These are phyloP conservation scores for Isichthys henryi DNA, from an alignment of 2,113 vertebrate species.

Conservation along the genomic window DNA sequence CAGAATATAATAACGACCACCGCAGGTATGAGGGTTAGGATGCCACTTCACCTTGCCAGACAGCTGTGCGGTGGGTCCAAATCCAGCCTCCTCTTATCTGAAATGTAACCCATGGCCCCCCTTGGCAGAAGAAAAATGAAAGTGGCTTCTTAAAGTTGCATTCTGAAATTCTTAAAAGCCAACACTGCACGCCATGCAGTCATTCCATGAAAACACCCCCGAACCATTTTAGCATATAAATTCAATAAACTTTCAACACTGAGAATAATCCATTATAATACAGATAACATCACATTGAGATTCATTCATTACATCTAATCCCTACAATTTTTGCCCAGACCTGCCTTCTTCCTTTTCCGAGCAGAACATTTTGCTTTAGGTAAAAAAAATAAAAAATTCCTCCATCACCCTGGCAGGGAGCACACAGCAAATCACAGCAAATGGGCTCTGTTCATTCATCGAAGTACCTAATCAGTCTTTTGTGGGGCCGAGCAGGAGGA, in stretches of 20 bases:
- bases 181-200: neutral
- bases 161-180: neutral
- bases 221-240: neutral
- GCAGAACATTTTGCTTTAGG: neutral
- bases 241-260: neutral
- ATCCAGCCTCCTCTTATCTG: neutral
- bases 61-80: neutral
- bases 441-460: neutral
- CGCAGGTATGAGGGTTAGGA: neutral
- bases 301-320: conserved; percentile 1
- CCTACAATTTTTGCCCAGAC: neutral
- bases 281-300: neutral
- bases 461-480: neutral
- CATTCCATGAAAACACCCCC: neutral
- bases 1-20: neutral
- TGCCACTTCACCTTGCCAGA: neutral
- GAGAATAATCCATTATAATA: neutral
- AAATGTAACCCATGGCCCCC: neutral
- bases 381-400: neutral
- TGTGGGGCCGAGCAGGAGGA: neutral
- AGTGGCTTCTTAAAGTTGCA: neutral
- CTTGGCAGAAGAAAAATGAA: neutral
- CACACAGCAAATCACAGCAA: neutral
- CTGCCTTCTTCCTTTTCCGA: neutral
- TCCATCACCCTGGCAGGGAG: neutral